phyloP scores from a whole-genome alignment of 2,113 vertebrate species.

The Oxygymnocypris stewartii region DNA sequence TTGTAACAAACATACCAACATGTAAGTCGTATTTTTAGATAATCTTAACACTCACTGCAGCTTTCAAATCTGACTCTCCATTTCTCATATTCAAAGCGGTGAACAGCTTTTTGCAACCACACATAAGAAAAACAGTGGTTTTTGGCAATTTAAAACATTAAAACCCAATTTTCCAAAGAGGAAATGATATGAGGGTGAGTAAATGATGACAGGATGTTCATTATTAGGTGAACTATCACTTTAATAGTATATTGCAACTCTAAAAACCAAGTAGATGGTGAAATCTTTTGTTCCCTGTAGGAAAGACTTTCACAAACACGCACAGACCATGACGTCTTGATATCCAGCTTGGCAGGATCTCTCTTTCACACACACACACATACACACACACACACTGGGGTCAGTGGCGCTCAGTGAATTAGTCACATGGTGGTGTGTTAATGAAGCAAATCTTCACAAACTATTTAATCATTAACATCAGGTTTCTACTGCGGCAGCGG shows the following conservation, averaged over 20 bases:
- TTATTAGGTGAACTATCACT: not conserved
- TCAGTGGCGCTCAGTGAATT: conserved; percentile 57
- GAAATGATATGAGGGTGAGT: not conserved
- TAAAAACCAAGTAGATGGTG: conserved; percentile 7
- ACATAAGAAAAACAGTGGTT: not conserved
- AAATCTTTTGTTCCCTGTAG: conserved; percentile 20
- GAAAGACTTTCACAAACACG: conserved; percentile 22
- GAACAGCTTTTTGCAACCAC: not conserved
- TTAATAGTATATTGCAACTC: not conserved
- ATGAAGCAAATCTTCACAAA: conserved; percentile 57
- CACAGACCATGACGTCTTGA: conserved; percentile 21
- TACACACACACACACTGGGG: conserved; percentile 43
- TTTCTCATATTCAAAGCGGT: not conserved
- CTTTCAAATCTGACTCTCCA: not conserved
- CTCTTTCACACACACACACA: conserved; percentile 22
- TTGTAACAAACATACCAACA: not conserved
- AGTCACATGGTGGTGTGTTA: conserved; percentile 59
- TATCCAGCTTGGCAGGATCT: conserved; percentile 16
- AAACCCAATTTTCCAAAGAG: not conserved
- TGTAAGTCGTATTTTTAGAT: not conserved
- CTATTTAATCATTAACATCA: conserved; percentile 61
- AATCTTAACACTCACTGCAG: not conserved
- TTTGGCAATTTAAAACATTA: not conserved
- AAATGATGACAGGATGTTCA: conserved; percentile 14
- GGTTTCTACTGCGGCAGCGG: conserved; percentile 37